A percentile compares a stretch with the other conserved stretches of the same genome.
These are phyloP conservation scores for Drosophila bocqueti DNA, from an alignment of 1,140 invertebrate genomes.

Conservation along the genomic window DNA sequence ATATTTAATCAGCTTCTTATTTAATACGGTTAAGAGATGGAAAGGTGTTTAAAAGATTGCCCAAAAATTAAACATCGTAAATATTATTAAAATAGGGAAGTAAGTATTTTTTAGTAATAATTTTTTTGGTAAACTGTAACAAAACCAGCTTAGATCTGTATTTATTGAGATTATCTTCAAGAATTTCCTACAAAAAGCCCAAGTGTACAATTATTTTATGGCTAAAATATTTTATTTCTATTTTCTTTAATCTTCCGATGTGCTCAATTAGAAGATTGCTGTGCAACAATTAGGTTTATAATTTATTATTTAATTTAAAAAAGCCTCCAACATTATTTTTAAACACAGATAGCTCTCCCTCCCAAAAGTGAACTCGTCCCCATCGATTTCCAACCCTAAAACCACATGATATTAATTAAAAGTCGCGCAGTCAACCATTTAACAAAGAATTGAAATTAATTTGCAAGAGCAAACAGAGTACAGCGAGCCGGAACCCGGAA, in stretches of 20 bases:
- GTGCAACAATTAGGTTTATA: background rate
- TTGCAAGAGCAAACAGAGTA: constrained; percentile 57
- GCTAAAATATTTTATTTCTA: background rate
- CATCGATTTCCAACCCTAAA: constrained; percentile 8
- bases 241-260: background rate
- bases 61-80: too few relatives aligned
- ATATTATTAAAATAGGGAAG: too few relatives aligned
- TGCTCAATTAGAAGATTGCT: background rate
- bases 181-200: too few relatives aligned
- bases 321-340: background rate
- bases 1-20: too few relatives aligned
- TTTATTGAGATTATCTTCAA: background rate
- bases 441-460: constrained; percentile 65
- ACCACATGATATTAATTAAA: constrained; percentile 66
- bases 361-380: background rate
- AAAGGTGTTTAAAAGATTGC: too few relatives aligned
- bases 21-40: too few relatives aligned
- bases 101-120: too few relatives aligned
- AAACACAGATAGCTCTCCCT: background rate
- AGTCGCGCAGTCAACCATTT: constrained; percentile 65
- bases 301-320: background rate
- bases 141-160: too few relatives aligned
- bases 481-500: constrained; percentile 28
- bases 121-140: too few relatives aligned
- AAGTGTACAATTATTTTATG: background rate